phyloP scores from a whole-genome alignment of 2,797 vertebrate genomes.

The Pterois miles region DNA sequence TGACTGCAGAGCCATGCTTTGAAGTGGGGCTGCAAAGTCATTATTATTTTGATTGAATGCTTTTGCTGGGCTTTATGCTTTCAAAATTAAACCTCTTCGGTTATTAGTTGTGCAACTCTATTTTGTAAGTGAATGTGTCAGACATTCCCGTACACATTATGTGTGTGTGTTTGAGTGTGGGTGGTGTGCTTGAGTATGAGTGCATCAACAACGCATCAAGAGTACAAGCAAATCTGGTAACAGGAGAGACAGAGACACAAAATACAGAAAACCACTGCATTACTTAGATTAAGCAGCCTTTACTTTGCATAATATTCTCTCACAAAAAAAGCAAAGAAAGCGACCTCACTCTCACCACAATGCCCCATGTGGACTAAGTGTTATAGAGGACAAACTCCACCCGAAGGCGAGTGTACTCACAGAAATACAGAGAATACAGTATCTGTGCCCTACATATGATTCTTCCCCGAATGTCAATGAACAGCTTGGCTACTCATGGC shows the following conservation, averaged over 20 bases:
- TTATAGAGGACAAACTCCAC: background rate
- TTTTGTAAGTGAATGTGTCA: background rate
- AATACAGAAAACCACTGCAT: slow-evolving; percentile 4
- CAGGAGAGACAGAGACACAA: background rate
- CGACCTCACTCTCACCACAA: background rate
- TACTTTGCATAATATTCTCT: slow-evolving; percentile 6
- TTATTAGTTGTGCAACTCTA: background rate
- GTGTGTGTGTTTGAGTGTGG: slow-evolving; percentile 12
- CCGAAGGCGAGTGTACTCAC: background rate
- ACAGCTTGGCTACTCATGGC: background rate
- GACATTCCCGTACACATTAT: background rate
- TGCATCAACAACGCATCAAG: slow-evolving; percentile 11
- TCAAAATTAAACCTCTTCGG: slow-evolving; percentile 26
- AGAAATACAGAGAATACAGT: background rate
- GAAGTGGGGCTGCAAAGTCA: slow-evolving; percentile 15
- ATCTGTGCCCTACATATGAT: background rate
- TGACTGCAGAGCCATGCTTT: slow-evolving; percentile 26
- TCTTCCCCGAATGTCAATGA: background rate
- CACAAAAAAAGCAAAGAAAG: background rate
- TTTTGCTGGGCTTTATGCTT: slow-evolving; percentile 20
- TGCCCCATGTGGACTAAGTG: background rate
- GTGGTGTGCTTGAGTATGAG: slow-evolving; percentile 3
- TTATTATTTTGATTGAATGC: slow-evolving; percentile 12
- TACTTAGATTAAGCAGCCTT: background rate
- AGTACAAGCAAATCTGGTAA: background rate